These are phyloP conservation scores for Neuroscelio doddi DNA, from an alignment of 2,888 invertebrate genomes.

Conservation along the genomic window DNA sequence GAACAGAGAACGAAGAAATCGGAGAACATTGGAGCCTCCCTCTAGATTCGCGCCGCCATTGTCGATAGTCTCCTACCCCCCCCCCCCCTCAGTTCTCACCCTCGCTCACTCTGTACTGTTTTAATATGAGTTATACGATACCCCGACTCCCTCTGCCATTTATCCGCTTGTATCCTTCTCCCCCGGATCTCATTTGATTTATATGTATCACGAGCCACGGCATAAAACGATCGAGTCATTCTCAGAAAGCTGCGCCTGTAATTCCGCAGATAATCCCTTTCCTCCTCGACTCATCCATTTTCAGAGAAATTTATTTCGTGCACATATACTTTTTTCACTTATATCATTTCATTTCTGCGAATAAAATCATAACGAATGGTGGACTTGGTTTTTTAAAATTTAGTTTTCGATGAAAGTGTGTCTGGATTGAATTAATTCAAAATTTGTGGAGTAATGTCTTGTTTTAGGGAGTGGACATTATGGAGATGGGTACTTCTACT, in stretches of 20 bases:
- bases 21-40: constrained; percentile 46
- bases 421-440: constrained; percentile 4
- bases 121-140: constrained; percentile 45
- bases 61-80: constrained; percentile 37
- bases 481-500: not conserved
- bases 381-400: constrained; percentile 3
- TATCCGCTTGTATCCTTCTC: constrained; percentile 42
- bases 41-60: constrained; percentile 48
- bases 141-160: constrained; percentile 31
- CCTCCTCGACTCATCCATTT: constrained; percentile 28
- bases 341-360: constrained; percentile 21
- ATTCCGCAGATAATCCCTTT: constrained; percentile 39
- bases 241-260: constrained; percentile 41
- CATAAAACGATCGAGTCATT: constrained; percentile 40
- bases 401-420: constrained; percentile 17
- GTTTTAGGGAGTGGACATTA: not conserved
- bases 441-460: too few relatives aligned
- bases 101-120: constrained; percentile 16
- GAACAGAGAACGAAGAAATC: constrained; percentile 53
- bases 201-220: constrained; percentile 45
- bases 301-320: constrained; percentile 37
- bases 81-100: not conserved
- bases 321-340: constrained; percentile 29
- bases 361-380: constrained; percentile 37
- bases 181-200: constrained; percentile 43